Evolutionary conservation across 2,888 invertebrate species (phyloP), one percentile per base, ranked within the genome.

Genomic region (Hydraecia micacea): DNA sequence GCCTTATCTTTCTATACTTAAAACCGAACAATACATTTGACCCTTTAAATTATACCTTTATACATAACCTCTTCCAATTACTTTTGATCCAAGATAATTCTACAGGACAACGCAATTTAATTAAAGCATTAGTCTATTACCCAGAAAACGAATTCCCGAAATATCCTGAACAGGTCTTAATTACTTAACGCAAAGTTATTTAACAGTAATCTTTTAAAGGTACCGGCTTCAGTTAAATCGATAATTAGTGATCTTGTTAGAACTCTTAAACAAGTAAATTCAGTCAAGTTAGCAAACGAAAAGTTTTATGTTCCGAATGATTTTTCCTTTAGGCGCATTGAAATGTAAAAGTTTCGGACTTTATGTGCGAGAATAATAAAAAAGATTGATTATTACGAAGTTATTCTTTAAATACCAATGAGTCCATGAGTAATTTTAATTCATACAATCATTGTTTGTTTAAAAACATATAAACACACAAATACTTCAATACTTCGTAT

Each of bases 151-250:
- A 91, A 89, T 91, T 90, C 80, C 73, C 78, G 62, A 84, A 88
- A 88, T 78, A 87, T 88, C 82, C 81, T 75, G 85, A 83, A 85
- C 83, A 80, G 85, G 75, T 84, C 83, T 88, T 87, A 88, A 88
- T 87, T 88, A 88, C 88, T 88, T 88, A 88, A 85, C 83, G 81
- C 67, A 82, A 88, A 87, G 86, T 88, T 88, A 87, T 86, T 88
- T 87, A 88, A 80, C 83, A 82, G 87, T 86, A 86, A 88, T 88
- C 88, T 86, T 85, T 84, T 85, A 77, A 86, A 88, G 79, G 85
- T 83, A 80, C 87, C 86, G 69, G 65, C 76, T 77, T 79, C 81
- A 73, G 77, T 82, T 76, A 78, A 86, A 88, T 88, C 87, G 87
- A 88, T 88, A 82, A 86, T 86, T 87, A 83, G 81, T 84, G 80